Percentiles rank a stretch among this genome's conserved stretches.
Conservation (phyloP, 37 sponge, comb jelly and placozoan genomes). For the Spongilla lacustris region DNA sequence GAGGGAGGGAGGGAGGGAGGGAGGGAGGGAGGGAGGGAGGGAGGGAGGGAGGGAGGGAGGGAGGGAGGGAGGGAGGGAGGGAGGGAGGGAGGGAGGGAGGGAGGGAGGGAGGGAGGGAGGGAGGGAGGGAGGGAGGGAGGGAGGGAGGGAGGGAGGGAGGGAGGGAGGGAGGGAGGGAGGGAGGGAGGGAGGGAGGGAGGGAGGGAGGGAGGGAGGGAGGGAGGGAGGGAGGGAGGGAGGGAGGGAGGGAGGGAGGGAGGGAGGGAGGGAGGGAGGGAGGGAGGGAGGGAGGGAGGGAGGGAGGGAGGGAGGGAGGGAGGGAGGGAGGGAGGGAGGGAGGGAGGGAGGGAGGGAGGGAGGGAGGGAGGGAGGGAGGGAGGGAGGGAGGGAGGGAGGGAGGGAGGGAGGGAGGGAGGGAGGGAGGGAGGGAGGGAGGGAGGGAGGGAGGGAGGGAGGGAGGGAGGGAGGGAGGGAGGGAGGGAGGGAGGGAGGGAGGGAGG, state of each 20-base stretch:
- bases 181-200: not conserved
- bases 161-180: not conserved
- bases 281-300: not conserved
- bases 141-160: not conserved
- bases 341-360: constrained; percentile 16
- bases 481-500: constrained; percentile 15
- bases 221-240: not conserved
- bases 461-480: constrained; percentile 43
- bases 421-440: constrained; percentile 8
- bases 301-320: not conserved
- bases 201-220: not conserved
- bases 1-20: not conserved
- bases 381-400: constrained; percentile 29
- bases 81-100: not conserved
- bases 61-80: not conserved
- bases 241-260: not conserved
- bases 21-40: not conserved
- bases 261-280: not conserved
- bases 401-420: constrained; percentile 33
- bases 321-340: constrained; percentile 2
- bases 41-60: not conserved
- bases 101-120: not conserved
- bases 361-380: constrained; percentile 23
- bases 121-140: not conserved
- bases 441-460: constrained; percentile 9